These are phyloP conservation scores for Okapia johnstoni DNA, from an alignment of 2,113 vertebrate genomes.

Conservation along the genomic window DNA sequence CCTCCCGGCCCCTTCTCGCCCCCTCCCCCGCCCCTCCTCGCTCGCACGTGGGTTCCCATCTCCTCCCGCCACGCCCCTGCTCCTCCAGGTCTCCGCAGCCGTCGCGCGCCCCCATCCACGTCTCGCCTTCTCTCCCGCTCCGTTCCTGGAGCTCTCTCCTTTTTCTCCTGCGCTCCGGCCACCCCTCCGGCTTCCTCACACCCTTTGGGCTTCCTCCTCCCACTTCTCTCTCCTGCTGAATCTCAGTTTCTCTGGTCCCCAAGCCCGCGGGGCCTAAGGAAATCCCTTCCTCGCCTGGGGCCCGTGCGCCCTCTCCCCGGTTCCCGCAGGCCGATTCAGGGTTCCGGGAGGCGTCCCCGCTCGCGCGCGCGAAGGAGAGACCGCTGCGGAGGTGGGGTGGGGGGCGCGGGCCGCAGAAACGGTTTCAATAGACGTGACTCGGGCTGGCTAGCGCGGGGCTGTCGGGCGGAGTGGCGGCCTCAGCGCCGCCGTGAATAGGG, in stretches of 20 bases:
- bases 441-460: not conserved
- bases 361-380: slow-evolving; percentile 3
- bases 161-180: not conserved
- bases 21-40: not conserved
- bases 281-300: not conserved
- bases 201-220: not conserved
- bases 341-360: not conserved
- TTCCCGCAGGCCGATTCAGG: not conserved
- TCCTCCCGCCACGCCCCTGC: not conserved
- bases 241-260: not conserved
- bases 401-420: not conserved
- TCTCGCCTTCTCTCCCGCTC: not conserved
- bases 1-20: not conserved
- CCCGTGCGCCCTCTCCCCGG: not conserved
- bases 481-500: rapidly evolving
- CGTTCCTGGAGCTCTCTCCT: not conserved
- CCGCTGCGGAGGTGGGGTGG: not conserved
- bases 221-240: not conserved
- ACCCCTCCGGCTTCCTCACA: not conserved
- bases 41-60: rapidly evolving
- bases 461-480: not conserved
- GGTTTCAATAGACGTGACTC: not conserved
- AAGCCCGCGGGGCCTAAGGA: not conserved
- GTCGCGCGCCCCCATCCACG: rapidly evolving
- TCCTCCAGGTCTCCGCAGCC: not conserved